Percentiles rank a stretch among this genome's conserved stretches.
These are phyloP conservation scores for Tragelaphus scriptus DNA, from an alignment of 2,113 vertebrate genomes.

Conservation along the genomic window DNA sequence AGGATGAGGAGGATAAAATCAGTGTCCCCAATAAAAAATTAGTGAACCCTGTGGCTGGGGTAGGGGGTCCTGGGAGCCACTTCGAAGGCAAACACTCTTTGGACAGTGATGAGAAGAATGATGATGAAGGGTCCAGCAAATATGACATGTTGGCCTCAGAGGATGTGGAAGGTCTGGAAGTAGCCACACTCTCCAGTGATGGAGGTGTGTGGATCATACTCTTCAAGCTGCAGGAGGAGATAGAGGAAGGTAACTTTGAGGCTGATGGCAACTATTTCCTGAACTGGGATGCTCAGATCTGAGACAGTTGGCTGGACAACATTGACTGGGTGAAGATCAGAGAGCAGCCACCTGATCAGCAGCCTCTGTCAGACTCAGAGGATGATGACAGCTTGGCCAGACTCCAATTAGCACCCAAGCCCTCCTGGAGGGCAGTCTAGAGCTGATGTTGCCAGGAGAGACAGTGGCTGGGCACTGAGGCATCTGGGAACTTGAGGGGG, in stretches of 20 bases:
- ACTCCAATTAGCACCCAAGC: conserved; percentile 71
- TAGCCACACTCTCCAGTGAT: conserved; percentile 89
- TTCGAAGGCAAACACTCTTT: conserved; percentile 94
- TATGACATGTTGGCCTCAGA: conserved; percentile 90
- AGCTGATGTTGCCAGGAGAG: conserved; percentile 86
- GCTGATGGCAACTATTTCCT: conserved; percentile 93
- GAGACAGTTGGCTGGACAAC: conserved; percentile 94
- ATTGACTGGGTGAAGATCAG: conserved; percentile 92
- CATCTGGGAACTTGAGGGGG: conserved; percentile 83
- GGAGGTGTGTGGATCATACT: conserved; percentile 91
- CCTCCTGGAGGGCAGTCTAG: conserved; percentile 80
- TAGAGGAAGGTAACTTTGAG: conserved; percentile 95
- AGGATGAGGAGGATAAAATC: conserved; percentile 80
- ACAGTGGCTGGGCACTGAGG: conserved; percentile 86
- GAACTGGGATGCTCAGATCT: conserved; percentile 87
- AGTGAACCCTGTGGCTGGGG: conserved; percentile 73
- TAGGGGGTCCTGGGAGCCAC: conserved; percentile 86
- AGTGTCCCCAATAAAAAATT: conserved; percentile 84
- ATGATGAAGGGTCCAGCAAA: conserved; percentile 80
- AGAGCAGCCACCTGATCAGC: conserved; percentile 80
- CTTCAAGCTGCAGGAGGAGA: conserved; percentile 92
- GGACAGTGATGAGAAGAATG: conserved; percentile 89
- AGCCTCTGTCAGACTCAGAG: conserved; percentile 39
- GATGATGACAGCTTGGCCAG: conserved; percentile 51
- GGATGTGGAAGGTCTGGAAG: conserved; percentile 92